Percentiles rank a stretch among this genome's conserved stretches.
phyloP scores from a whole-genome alignment of 2,113 vertebrate genomes.

The Cyprinodon variegatus region DNA sequence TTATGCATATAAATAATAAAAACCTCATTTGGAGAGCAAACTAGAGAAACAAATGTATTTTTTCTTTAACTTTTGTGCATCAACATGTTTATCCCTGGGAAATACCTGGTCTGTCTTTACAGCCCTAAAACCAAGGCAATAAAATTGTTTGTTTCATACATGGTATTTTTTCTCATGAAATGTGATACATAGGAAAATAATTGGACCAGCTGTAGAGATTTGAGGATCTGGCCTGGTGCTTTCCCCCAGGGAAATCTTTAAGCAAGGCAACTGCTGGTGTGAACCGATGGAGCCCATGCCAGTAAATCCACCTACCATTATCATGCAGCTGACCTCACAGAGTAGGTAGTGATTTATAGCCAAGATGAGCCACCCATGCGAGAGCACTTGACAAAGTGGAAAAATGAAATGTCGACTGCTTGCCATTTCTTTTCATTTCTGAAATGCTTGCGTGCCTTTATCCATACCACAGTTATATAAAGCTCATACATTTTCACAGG shows the following conservation, averaged over 20 bases:
- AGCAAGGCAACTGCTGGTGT: slow-evolving; percentile 1
- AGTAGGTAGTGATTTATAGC: slow-evolving; percentile 44
- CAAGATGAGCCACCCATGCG: slow-evolving; percentile 32
- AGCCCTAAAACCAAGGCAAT: too few species aligned
- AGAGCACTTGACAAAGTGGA: slow-evolving; percentile 1
- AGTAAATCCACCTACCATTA: slow-evolving; percentile 33
- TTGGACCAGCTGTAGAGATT: background rate
- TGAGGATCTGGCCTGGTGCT: slow-evolving; percentile 12
- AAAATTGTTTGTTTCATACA: too few species aligned
- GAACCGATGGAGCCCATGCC: background rate
- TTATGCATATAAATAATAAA: too few species aligned
- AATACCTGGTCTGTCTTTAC: too few species aligned
- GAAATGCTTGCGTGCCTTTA: background rate
- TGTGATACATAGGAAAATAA: background rate
- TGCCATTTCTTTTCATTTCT: background rate
- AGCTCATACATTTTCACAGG: slow-evolving; percentile 17
- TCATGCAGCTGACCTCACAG: slow-evolving; percentile 34
- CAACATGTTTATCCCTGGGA: too few species aligned
- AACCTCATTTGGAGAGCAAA: too few species aligned
- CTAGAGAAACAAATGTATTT: too few species aligned
- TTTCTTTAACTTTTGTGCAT: too few species aligned
- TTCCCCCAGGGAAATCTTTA: slow-evolving; percentile 15
- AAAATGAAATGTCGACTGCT: background rate
- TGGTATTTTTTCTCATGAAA: too few species aligned
- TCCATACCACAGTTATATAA: background rate